A percentile compares a stretch with the other conserved stretches of the same genome.
Evolutionary conservation across 1,140 invertebrate genomes (phyloP).

Genomic region (Ptiloglossa arizonensis): DNA sequence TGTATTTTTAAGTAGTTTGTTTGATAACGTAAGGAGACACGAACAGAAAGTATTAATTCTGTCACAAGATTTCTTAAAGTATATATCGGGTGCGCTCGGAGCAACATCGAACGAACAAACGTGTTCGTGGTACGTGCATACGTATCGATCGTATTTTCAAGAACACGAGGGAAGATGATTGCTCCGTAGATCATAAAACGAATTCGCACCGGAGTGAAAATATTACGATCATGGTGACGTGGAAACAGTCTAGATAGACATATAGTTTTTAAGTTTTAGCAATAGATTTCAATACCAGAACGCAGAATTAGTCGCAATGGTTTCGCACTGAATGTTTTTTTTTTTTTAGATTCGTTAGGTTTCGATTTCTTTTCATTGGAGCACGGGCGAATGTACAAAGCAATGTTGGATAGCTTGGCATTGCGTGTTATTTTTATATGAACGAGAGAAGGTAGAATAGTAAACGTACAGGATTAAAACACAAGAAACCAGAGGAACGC

Average conservation of each 20-base stretch:
- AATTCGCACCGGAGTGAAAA: background rate
- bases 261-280: constrained; percentile 55
- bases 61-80: constrained; percentile 27
- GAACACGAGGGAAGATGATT: background rate
- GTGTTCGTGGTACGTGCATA: background rate
- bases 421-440: constrained; percentile 82
- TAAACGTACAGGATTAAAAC: constrained; percentile 57
- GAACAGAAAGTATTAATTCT: constrained; percentile 39
- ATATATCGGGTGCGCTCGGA: background rate
- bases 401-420: constrained; percentile 79
- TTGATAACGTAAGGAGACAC: background rate
- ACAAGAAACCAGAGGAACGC: constrained; percentile 44
- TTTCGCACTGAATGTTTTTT: constrained; percentile 64
- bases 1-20: constrained; percentile 29
- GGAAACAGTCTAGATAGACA: background rate
- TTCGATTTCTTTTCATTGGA: constrained; percentile 79
- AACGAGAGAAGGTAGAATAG: constrained; percentile 58
- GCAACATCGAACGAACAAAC: background rate
- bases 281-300: constrained; percentile 34
- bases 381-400: constrained; percentile 83
- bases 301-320: constrained; percentile 51
- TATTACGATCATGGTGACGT: no score
- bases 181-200: background rate
- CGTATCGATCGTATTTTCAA: background rate
- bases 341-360: constrained; percentile 72